Evolutionary conservation across 2,888 invertebrate species (phyloP).

Genomic region (Napeogenes sylphis): DNA sequence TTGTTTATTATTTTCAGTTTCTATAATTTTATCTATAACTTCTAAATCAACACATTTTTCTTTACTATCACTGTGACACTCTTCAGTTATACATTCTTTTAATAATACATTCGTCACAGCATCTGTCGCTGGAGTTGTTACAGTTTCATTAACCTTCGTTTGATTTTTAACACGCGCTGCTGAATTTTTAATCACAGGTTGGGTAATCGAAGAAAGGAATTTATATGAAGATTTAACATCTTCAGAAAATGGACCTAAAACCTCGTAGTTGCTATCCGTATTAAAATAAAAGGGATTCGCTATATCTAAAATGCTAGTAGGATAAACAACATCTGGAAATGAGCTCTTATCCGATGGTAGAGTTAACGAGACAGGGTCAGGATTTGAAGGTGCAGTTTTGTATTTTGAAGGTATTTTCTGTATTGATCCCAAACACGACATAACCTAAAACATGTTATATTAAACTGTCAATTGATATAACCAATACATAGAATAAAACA

Average conservation of each 20-base stretch:
- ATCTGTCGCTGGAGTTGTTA: not conserved
- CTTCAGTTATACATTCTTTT: not conserved
- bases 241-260: constrained; percentile 46
- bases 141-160: not conserved
- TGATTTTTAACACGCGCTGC: too few species aligned
- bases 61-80: not conserved
- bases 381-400: not conserved
- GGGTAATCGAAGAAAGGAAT: constrained; percentile 19
- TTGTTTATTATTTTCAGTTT: constrained; percentile 8
- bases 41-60: not conserved
- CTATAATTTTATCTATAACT: not conserved
- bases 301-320: constrained; percentile 44
- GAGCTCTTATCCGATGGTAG: constrained; percentile 12
- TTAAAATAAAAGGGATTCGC: constrained; percentile 51
- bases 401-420: constrained; percentile 9
- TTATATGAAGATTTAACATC: constrained; percentile 48
- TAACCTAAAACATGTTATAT: constrained; percentile 9
- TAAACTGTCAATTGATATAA: not conserved
- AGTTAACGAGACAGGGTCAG: not conserved
- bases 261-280: constrained; percentile 32
- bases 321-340: constrained; percentile 38
- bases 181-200: constrained; percentile 3
- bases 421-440: constrained; percentile 6
- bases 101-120: not conserved
- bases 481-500: not conserved